Evolutionary conservation across 2,113 vertebrate genomes (phyloP).

Genomic region (Lynx canadensis): DNA sequence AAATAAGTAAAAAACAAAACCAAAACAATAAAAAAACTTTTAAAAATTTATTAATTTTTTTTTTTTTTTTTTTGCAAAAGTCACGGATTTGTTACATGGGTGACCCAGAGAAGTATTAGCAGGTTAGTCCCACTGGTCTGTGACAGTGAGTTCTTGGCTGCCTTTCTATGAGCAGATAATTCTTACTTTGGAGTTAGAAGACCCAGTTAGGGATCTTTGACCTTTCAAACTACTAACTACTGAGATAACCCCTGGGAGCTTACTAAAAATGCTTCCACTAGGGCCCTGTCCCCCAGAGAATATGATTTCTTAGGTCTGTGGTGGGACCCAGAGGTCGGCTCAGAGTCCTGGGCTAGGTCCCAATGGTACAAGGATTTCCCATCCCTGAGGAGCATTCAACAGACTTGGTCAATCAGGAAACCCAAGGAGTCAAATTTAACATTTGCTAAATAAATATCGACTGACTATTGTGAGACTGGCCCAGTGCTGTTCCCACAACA

Average conservation of each 20-base stretch:
- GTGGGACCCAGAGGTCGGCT: not conserved
- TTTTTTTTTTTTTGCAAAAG: not conserved
- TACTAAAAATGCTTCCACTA: not conserved
- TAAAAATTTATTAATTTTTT: too few species aligned
- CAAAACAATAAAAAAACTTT: too few species aligned
- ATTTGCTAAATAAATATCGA: not conserved
- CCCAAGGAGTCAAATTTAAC: not conserved
- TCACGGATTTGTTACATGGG: not conserved
- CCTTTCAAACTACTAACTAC: constrained; percentile 6
- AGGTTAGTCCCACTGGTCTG: not conserved
- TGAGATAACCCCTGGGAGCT: not conserved
- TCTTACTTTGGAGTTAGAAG: not conserved
- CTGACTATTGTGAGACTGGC: not conserved
- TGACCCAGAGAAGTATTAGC: not conserved
- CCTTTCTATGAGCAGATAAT: not conserved
- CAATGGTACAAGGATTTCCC: not conserved
- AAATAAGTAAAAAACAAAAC: too few species aligned
- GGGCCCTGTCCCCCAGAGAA: not conserved
- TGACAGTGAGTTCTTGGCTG: not conserved
- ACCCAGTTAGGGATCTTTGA: not conserved
- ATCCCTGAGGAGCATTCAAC: not conserved
- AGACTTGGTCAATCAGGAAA: not conserved
- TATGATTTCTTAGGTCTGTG: not conserved
- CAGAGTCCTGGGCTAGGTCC: not conserved
- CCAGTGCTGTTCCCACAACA: not conserved